phyloP scores from a whole-genome alignment of 2,797 vertebrate species.

The Melanotaenia parkinsoni region DNA sequence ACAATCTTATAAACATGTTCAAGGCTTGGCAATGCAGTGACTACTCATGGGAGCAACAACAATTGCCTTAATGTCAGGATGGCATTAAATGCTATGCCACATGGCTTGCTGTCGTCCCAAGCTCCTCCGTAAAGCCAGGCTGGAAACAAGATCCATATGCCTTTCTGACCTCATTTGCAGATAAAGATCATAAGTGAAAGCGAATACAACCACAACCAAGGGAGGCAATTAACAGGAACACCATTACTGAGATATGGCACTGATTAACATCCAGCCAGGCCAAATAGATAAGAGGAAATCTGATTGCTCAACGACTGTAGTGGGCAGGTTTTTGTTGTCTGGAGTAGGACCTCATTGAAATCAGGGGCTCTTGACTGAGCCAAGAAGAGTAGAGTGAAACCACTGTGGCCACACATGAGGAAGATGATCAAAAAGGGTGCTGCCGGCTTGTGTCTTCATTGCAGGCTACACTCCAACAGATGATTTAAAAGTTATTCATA shows the following conservation, averaged over 20 bases:
- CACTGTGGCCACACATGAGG: constrained; percentile 60
- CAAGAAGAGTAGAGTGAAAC: constrained; percentile 56
- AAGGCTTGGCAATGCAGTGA: constrained; percentile 30
- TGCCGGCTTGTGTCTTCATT: constrained; percentile 39
- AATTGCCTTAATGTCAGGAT: constrained; percentile 45
- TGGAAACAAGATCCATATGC: constrained; percentile 66
- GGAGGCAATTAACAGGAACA: constrained; percentile 72
- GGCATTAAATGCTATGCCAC: constrained; percentile 35
- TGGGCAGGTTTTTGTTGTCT: constrained; percentile 50
- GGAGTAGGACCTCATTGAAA: constrained; percentile 41
- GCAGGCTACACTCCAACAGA: constrained; percentile 29
- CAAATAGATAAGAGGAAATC: constrained; percentile 68
- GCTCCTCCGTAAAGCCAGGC: constrained; percentile 20
- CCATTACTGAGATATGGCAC: constrained; percentile 62
- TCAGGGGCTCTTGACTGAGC: constrained; percentile 68
- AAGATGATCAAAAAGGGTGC: constrained; percentile 60
- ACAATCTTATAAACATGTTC: constrained; percentile 18
- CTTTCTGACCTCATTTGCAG: constrained; percentile 73
- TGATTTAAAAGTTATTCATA: constrained; percentile 28
- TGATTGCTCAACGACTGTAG: constrained; percentile 70
- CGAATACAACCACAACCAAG: constrained; percentile 59
- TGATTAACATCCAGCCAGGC: constrained; percentile 71
- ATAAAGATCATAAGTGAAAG: constrained; percentile 73
- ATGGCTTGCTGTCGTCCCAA: constrained; percentile 17
- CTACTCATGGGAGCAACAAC: constrained; percentile 34